Base-by-base conservation (phyloP, 2,113 vertebrate species). In the Sialia sialis region DNA sequence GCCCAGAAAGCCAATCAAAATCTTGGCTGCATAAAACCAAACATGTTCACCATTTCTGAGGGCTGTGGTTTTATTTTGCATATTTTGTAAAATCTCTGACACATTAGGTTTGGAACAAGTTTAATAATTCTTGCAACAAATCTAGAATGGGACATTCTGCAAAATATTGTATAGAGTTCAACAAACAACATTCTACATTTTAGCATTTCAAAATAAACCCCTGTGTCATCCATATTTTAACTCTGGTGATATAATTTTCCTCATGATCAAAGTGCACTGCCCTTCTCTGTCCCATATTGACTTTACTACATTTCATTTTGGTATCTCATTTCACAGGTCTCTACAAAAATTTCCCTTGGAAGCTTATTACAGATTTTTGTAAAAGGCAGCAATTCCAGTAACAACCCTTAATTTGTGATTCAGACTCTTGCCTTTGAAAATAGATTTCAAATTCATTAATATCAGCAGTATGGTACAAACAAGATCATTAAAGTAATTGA, bases 351-450 rank as follows among this genome's bases (percentile, higher is more conserved):
- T 73, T 69, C 38, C 6, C 10, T 74, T 51, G 80, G 82, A 54
- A 41, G 11, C 78, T 73, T 85, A 70, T 75, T 72, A 88, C 16
- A 44, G 58, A 70, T 59, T 82, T 89, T 69, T 76, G 22, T 55
- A 79, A 87, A 89, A 91, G 92, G 38, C 58, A 80, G 67, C 56
- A 63, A 48, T 95, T 95, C 84, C 91, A 63, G 93, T 83, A 95
- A 93, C 46, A 94, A 70, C 30, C 13, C 22, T 66, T 95, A 62
- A 91, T 93, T 93, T 89, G 69, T 89, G 78, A 93, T 89, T 91
- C 84, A 94, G 55, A 80, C 51, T 76, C 44, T 79, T 85, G 69
- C 26, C 59, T 87, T 95, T 83, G 84, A 87, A 96, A 95, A 93
- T 26, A 83, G 19, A 27, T 74, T 93, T 80, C 63, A 92, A 95